Conservation (phyloP, 2,113 vertebrate genomes). For the Laterallus jamaicensis region DNA sequence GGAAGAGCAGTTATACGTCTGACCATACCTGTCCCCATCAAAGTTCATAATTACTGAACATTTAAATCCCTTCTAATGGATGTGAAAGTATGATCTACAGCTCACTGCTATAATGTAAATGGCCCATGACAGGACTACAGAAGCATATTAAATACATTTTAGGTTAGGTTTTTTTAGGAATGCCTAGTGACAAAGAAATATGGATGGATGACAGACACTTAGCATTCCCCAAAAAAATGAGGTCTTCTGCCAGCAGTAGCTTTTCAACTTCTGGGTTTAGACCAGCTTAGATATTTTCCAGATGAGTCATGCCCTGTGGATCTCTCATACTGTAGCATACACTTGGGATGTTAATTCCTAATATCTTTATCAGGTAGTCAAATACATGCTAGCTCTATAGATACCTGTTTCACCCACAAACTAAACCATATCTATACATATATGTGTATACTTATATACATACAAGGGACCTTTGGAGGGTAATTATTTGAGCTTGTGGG, state of each 20-base stretch:
- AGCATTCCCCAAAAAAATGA: neutral
- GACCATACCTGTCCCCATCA: neutral
- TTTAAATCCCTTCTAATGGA: neutral
- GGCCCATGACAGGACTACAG: neutral
- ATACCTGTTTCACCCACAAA: neutral
- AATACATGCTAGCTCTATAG: neutral
- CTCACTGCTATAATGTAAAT: neutral
- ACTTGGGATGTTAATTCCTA: neutral
- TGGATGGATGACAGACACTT: neutral
- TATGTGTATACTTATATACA: fast-evolving
- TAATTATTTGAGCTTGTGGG: neutral
- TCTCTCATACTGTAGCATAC: neutral
- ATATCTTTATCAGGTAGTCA: neutral
- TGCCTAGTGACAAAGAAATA: neutral
- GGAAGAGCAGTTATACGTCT: neutral
- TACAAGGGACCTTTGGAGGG: neutral
- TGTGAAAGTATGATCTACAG: neutral
- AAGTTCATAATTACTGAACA: neutral
- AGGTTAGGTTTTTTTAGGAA: neutral
- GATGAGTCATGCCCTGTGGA: neutral
- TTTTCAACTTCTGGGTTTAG: neutral
- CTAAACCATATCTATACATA: neutral
- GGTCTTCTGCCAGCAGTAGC: neutral
- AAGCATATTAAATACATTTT: neutral
- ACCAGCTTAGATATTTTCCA: neutral